Evolutionary conservation across 2,113 vertebrate species (phyloP).

Genomic region (Galeopterus variegatus): DNA sequence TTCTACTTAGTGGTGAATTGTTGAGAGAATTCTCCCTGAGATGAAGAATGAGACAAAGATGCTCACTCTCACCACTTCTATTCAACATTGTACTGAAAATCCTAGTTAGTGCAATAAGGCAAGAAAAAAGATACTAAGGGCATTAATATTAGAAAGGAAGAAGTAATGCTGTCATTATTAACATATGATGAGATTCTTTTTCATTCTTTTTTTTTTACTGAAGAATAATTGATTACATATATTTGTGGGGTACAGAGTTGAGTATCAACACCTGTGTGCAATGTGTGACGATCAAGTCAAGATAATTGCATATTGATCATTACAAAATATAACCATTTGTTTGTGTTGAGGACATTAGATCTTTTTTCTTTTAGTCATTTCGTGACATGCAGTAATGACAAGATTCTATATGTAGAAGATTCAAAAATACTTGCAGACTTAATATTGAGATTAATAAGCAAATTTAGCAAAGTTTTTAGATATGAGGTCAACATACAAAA

Average conservation of each 20-base stretch:
- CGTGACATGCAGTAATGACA: background rate
- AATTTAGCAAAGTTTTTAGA: background rate
- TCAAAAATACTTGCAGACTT: background rate
- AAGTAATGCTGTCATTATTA: background rate
- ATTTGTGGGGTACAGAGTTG: no score
- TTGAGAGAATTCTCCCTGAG: background rate
- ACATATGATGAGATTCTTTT: background rate
- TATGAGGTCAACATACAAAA: constrained; percentile 1
- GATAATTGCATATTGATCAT: no score
- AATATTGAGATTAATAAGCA: background rate
- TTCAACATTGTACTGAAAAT: background rate
- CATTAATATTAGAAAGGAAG: background rate
- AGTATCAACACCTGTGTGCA: no score
- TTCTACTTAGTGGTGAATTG: background rate
- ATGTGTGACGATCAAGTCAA: no score
- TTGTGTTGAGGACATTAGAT: no score
- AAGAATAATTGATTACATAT: no score
- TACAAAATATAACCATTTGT: no score
- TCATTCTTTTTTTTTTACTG: no score
- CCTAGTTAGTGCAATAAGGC: background rate
- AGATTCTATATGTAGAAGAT: background rate
- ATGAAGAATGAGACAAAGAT: background rate
- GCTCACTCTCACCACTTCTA: background rate
- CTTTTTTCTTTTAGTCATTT: no score
- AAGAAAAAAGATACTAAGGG: background rate